phyloP scores from a whole-genome alignment of 2,113 vertebrate genomes.

The Pycnonotus jocosus region DNA sequence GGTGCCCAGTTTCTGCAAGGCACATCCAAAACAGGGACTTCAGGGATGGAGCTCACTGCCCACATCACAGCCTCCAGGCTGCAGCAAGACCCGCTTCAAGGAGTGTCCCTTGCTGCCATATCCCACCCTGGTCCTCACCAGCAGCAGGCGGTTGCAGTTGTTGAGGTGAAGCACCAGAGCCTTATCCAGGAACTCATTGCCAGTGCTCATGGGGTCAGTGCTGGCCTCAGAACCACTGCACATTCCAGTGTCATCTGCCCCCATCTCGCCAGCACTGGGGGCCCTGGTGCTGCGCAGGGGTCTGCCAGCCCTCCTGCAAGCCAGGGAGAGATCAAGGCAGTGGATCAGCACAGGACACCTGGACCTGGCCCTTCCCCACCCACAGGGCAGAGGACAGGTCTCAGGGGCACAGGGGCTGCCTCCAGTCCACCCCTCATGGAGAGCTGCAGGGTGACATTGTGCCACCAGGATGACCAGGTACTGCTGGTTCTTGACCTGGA shows the following conservation, averaged over 20 bases:
- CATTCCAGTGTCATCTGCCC: not conserved
- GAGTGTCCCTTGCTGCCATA: not conserved
- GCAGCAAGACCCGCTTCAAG: accelerated
- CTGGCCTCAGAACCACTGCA: constrained; percentile 65
- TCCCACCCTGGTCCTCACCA: constrained; percentile 74
- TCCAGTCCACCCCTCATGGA: not conserved
- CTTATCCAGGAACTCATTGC: constrained; percentile 79
- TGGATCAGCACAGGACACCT: not conserved
- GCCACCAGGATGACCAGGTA: not conserved
- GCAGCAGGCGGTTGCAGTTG: constrained; percentile 84
- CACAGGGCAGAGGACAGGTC: not conserved
- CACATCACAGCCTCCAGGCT: not conserved
- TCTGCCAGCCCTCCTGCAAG: constrained; percentile 54
- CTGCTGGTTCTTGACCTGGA: not conserved
- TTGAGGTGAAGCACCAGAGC: constrained; percentile 84
- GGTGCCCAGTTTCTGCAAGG: constrained; percentile 84
- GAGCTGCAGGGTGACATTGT: not conserved
- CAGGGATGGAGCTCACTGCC: not conserved
- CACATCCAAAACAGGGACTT: not conserved
- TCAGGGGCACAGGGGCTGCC: not conserved
- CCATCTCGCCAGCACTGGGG: not conserved
- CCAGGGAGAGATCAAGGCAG: not conserved
- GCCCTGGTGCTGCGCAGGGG: not conserved
- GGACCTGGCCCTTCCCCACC: not conserved
- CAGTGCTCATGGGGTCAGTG: constrained; percentile 78